Base-by-base conservation (phyloP, 2,797 vertebrate genomes). In the Acrocephalus scirpaceus region DNA sequence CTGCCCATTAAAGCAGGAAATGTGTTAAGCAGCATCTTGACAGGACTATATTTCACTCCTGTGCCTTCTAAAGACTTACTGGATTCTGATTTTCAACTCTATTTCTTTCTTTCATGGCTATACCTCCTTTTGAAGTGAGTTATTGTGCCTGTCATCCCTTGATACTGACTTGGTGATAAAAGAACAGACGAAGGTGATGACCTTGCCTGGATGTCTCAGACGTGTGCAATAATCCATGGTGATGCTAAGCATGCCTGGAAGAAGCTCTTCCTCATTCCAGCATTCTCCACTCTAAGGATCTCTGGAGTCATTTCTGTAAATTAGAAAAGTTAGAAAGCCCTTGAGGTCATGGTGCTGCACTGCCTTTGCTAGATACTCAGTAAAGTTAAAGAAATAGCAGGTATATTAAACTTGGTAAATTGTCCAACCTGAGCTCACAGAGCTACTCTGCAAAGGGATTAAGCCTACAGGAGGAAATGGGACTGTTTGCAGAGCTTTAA, bases 81-180 rank as follows among this genome's bases (percentile, higher is more conserved):
- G 40, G n/a, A 48, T 86, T 96, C 38, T 80, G 34, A 80, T 90
- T 92, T 92, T 88, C 45, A 70, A 10, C 9, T 3, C 7, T 60
- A 47, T 73, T 62, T 82, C 21, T 32, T 79, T 69, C 29, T 90
- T 56, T 32, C 10, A 26, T 3, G 3, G 22, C 47, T 77, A 5
- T 29, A 6, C 29, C 51, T 73, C 16, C 18, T 87, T 91, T 65
- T 77, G 64, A 86, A 94, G 56, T 54, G 84, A 91, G 38, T 92
- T 84, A 48, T 77, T 51, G 22, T 2, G 2, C 65, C 82, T 93
- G 42, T 88, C 75, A 86, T 38, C 10, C 61, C 54, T 90, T 74
- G 62, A 50, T 88, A 81, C 51, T 90, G 50, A 83, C 50, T 92
- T 86, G 34, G 53, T 74, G 78, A 92, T 85, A 83, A 88, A 87